Conservation (phyloP, 2,113 vertebrate species). For the Colaptes auratus region DNA sequence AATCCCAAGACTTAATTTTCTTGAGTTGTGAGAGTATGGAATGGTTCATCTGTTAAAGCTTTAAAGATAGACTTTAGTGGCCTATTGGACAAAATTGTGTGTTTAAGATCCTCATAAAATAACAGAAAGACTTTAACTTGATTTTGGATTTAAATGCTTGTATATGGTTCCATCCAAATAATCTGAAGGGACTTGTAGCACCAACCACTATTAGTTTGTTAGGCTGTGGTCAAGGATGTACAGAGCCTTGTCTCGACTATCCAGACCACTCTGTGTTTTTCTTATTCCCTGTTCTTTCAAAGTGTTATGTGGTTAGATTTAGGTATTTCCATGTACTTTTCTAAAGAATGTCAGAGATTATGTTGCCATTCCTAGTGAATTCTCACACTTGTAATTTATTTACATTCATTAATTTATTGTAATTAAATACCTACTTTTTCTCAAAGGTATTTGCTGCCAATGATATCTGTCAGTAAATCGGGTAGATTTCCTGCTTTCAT, state of each 20-base stretch:
- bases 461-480: background rate
- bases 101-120: background rate
- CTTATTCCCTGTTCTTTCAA: background rate
- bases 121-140: background rate
- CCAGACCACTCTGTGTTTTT: background rate
- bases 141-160: background rate
- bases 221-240: background rate
- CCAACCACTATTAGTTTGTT: background rate
- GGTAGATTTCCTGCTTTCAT: background rate
- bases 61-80: background rate
- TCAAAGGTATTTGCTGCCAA: background rate
- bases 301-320: background rate
- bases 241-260: background rate
- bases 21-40: background rate
- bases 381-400: background rate
- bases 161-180: background rate
- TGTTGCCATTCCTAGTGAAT: background rate
- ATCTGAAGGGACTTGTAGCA: background rate
- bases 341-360: background rate
- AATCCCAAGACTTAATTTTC: background rate
- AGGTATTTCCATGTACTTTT: background rate
- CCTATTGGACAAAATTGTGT: background rate
- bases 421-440: background rate
- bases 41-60: background rate
- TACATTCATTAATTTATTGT: background rate